Evolutionary conservation across 2,797 vertebrate species (phyloP), one percentile per base, ranked within the genome.

Genomic region (Sebastes variabilis): DNA sequence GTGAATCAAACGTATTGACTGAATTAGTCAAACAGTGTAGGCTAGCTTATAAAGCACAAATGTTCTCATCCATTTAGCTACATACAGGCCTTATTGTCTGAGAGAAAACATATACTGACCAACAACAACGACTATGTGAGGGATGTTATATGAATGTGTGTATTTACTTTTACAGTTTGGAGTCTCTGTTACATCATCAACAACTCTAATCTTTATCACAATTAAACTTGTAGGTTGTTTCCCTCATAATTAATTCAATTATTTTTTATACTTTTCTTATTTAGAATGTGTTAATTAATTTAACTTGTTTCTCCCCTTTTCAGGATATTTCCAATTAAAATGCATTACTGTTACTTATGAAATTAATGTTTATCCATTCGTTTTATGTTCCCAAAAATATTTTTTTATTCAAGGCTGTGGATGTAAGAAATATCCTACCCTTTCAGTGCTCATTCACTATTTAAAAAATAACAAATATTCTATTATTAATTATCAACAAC

Each of bases 301-400:
- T 4, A 25, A 9, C 1, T 24, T 4, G 4, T 49, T 4, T 20
- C 1, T 5, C 2, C 1, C 1, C 13, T 24, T 42, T 20, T 49
- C 24, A 22, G 22, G 10, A 38, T 72, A 0, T 34, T 32, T 46
- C 24, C 7, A 22, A 42, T 49, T 29, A 24, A 34, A 65, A 58
- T 27, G 2, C 1, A n/a, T 52, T 30, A 13, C 30, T 25, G 3
- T 29, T 46, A 8, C 14, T 54, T 52, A 0, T 68, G 4, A 60
- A 54, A 60, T 66, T 1, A 42, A 60, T 66, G 14, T 55, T 56
- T 29, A 20, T 29, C 34, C 9, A 20, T 29, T 29, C 1, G 2
- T 38, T 76, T 52, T 22, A 54, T 62, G 62, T 29, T 65, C 0
- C 24, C 9, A 9, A 42, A 66, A 13, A 6, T 61, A n/a, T 8